Percentiles rank a stretch among this genome's conserved stretches.
These are phyloP conservation scores for Oscheius sp. DNA, from an alignment of 2,888 invertebrate species.

Conservation along the genomic window DNA sequence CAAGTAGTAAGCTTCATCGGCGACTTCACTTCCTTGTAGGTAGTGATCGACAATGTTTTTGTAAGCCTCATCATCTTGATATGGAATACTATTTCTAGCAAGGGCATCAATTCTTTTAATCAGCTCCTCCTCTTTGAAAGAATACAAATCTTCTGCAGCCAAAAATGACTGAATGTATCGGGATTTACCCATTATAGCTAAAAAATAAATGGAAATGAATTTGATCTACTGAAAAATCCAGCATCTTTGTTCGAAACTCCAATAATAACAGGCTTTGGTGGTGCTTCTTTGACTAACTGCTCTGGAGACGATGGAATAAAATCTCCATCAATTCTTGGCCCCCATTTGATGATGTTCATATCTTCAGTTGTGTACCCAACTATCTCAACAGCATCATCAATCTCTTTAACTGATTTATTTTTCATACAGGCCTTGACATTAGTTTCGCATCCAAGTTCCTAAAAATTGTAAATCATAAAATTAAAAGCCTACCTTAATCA, in stretches of 20 bases:
- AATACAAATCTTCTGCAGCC: background rate
- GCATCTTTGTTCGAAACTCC: slow-evolving; percentile 29
- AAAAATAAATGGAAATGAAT: background rate
- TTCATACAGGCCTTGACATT: slow-evolving; percentile 37
- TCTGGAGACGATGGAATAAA: slow-evolving; percentile 14
- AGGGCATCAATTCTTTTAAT: background rate
- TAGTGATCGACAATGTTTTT: background rate
- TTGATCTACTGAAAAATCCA: slow-evolving; percentile 15
- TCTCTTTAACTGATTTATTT: slow-evolving; percentile 34
- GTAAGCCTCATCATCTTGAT: background rate
- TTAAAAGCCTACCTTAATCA: slow-evolving; percentile 2
- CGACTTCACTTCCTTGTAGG: background rate
- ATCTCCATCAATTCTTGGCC: slow-evolving; percentile 28
- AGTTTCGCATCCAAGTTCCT: slow-evolving; percentile 29
- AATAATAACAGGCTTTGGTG: slow-evolving; percentile 5
- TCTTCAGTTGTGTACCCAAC: slow-evolving; percentile 12
- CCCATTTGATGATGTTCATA: slow-evolving; percentile 19
- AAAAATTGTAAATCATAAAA: background rate
- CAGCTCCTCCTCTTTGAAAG: slow-evolving; percentile 11
- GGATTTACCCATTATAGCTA: slow-evolving; percentile 21
- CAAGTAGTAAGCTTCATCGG: slow-evolving; percentile 10
- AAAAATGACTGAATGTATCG: slow-evolving; percentile 3
- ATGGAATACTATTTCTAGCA: background rate
- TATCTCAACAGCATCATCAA: slow-evolving; percentile 36
- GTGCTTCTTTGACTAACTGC: slow-evolving; percentile 9